phyloP scores from a whole-genome alignment of 1,140 invertebrate species.

The Drosophila truncata region DNA sequence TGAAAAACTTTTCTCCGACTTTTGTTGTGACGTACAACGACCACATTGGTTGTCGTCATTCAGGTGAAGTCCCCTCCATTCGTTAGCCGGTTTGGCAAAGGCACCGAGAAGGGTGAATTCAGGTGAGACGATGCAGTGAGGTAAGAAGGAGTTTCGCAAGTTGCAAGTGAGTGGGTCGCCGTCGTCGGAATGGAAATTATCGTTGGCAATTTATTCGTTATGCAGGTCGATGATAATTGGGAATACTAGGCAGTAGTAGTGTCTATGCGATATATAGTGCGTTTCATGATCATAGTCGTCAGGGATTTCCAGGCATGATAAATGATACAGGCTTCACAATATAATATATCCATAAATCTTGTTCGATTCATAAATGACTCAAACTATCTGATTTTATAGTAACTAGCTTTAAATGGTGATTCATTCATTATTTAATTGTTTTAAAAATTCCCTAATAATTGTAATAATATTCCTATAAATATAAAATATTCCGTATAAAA shows the following conservation, averaged over 20 bases:
- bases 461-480: neutral
- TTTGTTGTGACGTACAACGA: slow-evolving; percentile 32
- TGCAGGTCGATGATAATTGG: slow-evolving; percentile 30
- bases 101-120: slow-evolving; percentile 20
- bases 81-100: slow-evolving; percentile 32
- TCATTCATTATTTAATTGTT: slow-evolving; percentile 6
- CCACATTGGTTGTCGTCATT: slow-evolving; percentile 28
- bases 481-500: neutral
- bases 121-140: slow-evolving; percentile 10
- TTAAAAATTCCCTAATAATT: neutral
- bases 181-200: slow-evolving; percentile 42
- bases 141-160: slow-evolving; percentile 11
- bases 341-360: neutral
- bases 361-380: slow-evolving; percentile 16
- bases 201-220: slow-evolving; percentile 40
- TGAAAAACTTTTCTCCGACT: slow-evolving; percentile 38
- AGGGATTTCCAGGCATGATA: slow-evolving; percentile 13
- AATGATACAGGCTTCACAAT: slow-evolving; percentile 6
- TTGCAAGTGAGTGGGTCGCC: slow-evolving; percentile 28
- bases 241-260: slow-evolving; percentile 2
- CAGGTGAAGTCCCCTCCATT: slow-evolving; percentile 33
- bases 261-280: slow-evolving; percentile 16
- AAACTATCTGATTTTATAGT: neutral
- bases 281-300: slow-evolving; percentile 16
- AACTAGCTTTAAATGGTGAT: slow-evolving; percentile 5